Percentiles rank a stretch among this genome's conserved stretches.
These are phyloP conservation scores for Nebria brevicollis DNA, from an alignment of 2,888 invertebrate species.

Conservation along the genomic window DNA sequence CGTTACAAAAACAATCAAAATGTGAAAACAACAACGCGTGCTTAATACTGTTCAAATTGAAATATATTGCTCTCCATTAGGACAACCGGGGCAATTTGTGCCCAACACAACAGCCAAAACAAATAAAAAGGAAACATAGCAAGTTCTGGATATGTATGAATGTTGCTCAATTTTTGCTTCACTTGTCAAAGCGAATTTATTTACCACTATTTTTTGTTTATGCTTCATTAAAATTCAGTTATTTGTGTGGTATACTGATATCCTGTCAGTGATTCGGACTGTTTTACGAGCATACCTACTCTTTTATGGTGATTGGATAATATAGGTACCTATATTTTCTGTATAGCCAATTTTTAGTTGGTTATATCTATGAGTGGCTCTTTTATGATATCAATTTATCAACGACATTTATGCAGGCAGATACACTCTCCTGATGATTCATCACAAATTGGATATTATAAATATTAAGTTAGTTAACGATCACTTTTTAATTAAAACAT, in stretches of 20 bases:
- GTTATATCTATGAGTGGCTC: not conserved
- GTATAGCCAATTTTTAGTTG: not conserved
- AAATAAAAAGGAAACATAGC: not conserved
- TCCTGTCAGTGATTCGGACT: not conserved
- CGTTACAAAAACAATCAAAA: slow-evolving; percentile 17
- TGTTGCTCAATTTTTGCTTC: slow-evolving; percentile 6
- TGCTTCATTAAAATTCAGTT: slow-evolving; percentile 2
- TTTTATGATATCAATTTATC: not conserved
- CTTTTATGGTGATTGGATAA: not conserved
- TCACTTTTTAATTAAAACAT: no score
- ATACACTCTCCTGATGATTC: no score
- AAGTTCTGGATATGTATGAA: not conserved
- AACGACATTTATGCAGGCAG: not conserved
- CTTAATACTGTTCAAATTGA: slow-evolving; percentile 41
- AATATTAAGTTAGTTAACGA: no score
- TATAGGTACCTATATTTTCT: not conserved
- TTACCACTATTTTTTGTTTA: not conserved
- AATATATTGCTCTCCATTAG: slow-evolving; percentile 39
- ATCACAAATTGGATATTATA: no score
- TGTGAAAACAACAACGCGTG: slow-evolving; percentile 30
- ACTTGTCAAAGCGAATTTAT: slow-evolving; percentile 20
- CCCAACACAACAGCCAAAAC: slow-evolving; percentile 4
- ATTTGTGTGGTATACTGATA: not conserved
- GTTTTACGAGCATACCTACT: not conserved
- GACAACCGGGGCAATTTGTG: slow-evolving; percentile 24